Evolutionary conservation across 2,888 invertebrate genomes (phyloP).

Genomic region (Leucophenga montana): DNA sequence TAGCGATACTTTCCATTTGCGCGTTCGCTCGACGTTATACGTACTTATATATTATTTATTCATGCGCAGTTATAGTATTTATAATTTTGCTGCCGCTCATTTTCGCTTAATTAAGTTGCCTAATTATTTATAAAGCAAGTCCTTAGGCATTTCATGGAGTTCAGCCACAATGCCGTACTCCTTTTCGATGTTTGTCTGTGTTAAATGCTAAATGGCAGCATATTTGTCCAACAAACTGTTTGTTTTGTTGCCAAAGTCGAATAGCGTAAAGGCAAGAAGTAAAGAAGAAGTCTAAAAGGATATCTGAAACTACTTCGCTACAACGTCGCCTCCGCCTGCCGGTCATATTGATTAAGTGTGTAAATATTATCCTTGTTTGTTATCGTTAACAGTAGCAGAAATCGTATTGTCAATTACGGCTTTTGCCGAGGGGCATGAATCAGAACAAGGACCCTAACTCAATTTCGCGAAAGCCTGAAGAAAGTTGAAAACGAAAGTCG

Average conservation of each 20-base stretch:
- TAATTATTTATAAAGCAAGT: conserved; percentile 48
- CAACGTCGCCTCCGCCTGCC: conserved; percentile 24
- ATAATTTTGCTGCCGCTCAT: conserved; percentile 27
- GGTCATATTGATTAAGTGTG: conserved; percentile 56
- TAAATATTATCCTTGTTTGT: conserved; percentile 44
- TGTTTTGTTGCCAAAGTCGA: conserved; percentile 11
- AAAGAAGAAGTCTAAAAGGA: neutral
- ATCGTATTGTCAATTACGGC: conserved; percentile 45
- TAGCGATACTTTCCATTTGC: neutral
- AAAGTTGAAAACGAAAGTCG: neutral
- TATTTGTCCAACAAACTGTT: conserved; percentile 11
- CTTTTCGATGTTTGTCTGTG: neutral
- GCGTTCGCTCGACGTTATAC: neutral
- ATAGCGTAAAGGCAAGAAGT: no score
- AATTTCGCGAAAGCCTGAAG: conserved; percentile 37
- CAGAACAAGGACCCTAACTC: conserved; percentile 35
- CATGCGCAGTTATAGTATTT: conserved; percentile 20
- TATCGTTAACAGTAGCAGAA: conserved; percentile 12
- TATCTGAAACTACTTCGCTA: neutral
- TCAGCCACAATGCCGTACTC: conserved; percentile 10
- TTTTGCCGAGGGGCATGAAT: conserved; percentile 37
- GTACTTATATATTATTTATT: conserved; percentile 21
- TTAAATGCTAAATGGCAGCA: conserved; percentile 12
- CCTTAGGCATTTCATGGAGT: conserved; percentile 29
- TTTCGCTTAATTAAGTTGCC: conserved; percentile 45